phyloP scores from a whole-genome alignment of 1,140 invertebrate genomes.

The Aphis craccivora region DNA sequence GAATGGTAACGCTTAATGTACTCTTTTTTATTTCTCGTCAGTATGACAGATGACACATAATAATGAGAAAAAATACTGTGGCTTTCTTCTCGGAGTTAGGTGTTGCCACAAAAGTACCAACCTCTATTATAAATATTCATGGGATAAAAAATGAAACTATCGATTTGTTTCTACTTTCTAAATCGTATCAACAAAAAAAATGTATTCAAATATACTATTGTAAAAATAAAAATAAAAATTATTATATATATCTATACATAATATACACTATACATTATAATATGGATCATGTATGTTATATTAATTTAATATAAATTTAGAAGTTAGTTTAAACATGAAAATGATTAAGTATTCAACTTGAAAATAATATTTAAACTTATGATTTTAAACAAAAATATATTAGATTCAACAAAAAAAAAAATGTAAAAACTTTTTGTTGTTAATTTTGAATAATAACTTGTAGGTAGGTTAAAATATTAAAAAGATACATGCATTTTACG shows the following conservation, averaged over 20 bases:
- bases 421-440: not conserved
- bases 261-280: too few relatives aligned
- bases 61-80: conserved; percentile 46
- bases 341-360: not conserved
- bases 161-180: not conserved
- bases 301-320: not conserved
- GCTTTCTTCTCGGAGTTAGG: conserved; percentile 40
- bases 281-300: not conserved
- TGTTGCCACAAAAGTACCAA: conserved; percentile 44
- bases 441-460: not conserved
- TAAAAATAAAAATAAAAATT: too few relatives aligned
- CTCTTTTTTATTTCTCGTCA: too few relatives aligned
- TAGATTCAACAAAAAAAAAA: not conserved
- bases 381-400: not conserved
- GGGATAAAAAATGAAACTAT: conserved; percentile 47
- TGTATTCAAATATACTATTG: not conserved
- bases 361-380: not conserved
- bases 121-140: conserved; percentile 7
- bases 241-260: too few relatives aligned
- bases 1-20: too few relatives aligned
- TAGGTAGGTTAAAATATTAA: too few relatives aligned
- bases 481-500: not conserved
- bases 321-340: not conserved
- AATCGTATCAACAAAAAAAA: not conserved
- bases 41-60: conserved; percentile 34